phyloP scores from a whole-genome alignment of 53 echinoderm and acorn worm genomes.

The Astropecten irregularis region DNA sequence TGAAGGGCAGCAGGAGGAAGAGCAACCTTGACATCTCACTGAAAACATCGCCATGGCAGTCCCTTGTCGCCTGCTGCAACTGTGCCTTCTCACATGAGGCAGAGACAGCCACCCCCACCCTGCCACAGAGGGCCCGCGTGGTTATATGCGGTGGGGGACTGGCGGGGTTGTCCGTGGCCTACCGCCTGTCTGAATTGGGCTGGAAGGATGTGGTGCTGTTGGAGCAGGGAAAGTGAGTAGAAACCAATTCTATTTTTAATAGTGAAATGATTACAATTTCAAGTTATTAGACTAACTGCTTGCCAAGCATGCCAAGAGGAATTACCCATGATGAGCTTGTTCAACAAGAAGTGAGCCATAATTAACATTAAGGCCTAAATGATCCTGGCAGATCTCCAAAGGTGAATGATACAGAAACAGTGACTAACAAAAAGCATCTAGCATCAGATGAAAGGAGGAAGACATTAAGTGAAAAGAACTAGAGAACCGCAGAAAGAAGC shows the following conservation, averaged over 20 bases:
- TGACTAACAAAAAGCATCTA: no score
- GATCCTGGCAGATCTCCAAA: no score
- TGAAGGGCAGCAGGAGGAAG: no score
- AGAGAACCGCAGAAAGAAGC: no score
- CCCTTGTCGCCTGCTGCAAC: background rate
- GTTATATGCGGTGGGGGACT: constrained; percentile 92
- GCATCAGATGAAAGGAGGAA: no score
- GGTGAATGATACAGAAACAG: no score
- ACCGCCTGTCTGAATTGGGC: constrained; percentile 85
- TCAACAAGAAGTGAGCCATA: background rate
- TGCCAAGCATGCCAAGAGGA: no score
- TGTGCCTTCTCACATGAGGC: constrained; percentile 25
- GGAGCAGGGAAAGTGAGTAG: constrained; percentile 83
- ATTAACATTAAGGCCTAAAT: no score
- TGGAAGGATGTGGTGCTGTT: constrained; percentile 89
- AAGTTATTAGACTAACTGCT: no score
- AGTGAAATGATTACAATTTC: no score
- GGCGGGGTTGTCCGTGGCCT: constrained; percentile 81
- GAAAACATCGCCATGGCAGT: background rate
- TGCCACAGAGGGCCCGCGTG: constrained; percentile 78
- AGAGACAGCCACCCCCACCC: background rate
- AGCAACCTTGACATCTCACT: background rate
- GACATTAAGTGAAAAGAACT: no score
- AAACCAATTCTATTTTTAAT: background rate
- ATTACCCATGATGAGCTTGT: no score